phyloP scores from a whole-genome alignment of 2,113 vertebrate species.

The Triplophysa dalaica region DNA sequence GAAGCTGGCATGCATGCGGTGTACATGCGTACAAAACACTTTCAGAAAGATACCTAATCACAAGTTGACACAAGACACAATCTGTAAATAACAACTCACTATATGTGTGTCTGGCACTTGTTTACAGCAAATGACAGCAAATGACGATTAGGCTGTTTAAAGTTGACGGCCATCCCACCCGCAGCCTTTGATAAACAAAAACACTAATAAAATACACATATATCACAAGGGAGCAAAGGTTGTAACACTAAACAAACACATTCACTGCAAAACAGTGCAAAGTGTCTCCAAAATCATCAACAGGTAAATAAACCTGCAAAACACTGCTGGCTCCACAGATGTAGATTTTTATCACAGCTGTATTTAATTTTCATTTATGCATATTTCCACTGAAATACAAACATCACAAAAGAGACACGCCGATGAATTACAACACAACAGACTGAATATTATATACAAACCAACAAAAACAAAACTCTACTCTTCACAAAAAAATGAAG shows the following conservation, averaged over 20 bases:
- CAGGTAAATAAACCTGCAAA: background rate
- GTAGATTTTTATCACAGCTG: background rate
- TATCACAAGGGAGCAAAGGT: conserved; percentile 36
- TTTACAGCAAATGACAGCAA: background rate
- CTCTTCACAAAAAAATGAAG: background rate
- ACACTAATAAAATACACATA: conserved; percentile 24
- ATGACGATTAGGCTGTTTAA: background rate
- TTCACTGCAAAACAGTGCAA: conserved; percentile 24
- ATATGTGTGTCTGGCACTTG: background rate
- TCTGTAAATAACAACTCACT: too few species aligned
- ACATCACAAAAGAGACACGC: too few species aligned
- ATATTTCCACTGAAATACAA: background rate
- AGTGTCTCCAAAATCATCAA: conserved; percentile 24
- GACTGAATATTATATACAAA: too few species aligned
- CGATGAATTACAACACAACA: too few species aligned
- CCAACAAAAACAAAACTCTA: background rate
- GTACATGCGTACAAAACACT: too few species aligned
- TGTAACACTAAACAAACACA: conserved; percentile 29
- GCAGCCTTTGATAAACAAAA: background rate
- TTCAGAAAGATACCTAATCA: too few species aligned
- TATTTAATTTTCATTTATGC: background rate
- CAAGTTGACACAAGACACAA: too few species aligned
- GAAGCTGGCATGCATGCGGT: too few species aligned
- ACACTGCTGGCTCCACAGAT: too few species aligned
- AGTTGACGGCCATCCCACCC: background rate